A percentile compares a stretch with the other conserved stretches of the same genome.
Conservation (phyloP, 2,113 vertebrate species). For the Oreochromis tanganicae region DNA sequence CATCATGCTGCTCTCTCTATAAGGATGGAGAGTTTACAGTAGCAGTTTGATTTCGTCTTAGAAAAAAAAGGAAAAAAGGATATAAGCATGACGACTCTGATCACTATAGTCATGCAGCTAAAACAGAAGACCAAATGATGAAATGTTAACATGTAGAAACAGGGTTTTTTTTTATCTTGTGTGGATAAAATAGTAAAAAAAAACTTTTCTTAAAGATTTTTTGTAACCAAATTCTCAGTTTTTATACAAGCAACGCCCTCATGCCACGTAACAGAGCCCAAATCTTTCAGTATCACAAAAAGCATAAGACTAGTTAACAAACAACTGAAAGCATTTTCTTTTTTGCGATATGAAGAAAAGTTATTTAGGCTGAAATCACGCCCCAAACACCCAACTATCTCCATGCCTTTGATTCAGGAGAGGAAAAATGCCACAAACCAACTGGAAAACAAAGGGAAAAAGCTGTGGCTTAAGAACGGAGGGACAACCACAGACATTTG, state of each 20-base stretch:
- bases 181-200: background rate
- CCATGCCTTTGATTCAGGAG: background rate
- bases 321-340: background rate
- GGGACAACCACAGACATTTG: background rate
- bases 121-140: background rate
- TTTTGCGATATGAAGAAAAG: background rate
- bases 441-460: background rate
- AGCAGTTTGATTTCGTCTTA: background rate
- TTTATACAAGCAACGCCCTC: background rate
- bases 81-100: background rate
- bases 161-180: background rate
- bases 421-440: background rate
- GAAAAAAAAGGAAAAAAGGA: background rate
- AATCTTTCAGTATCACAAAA: background rate
- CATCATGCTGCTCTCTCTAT: background rate
- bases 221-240: background rate
- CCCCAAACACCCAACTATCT: background rate
- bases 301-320: background rate
- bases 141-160: background rate
- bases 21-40: background rate
- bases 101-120: background rate
- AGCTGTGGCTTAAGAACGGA: background rate
- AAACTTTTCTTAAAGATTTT: background rate
- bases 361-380: background rate
- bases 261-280: background rate